These are phyloP conservation scores for Hanleya hanleyi DNA, from an alignment of 2,888 invertebrate genomes.

Conservation along the genomic window DNA sequence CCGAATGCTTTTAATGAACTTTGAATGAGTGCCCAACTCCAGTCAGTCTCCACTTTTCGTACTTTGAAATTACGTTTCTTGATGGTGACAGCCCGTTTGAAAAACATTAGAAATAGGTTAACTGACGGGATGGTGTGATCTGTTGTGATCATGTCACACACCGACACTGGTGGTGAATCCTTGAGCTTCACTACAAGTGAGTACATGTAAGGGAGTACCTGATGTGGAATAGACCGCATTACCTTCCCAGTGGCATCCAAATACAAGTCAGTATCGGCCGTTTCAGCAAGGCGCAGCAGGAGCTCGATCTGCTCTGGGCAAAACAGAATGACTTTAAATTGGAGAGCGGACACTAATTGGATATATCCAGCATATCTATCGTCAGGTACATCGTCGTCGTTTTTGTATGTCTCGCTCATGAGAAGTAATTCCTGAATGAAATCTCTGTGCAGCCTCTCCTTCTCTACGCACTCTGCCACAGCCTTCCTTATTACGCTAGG, in stretches of 20 bases:
- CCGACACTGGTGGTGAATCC: slow-evolving; percentile 15
- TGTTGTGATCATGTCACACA: slow-evolving; percentile 14
- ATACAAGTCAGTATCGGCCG: slow-evolving; percentile 10
- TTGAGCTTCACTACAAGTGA: slow-evolving; percentile 20
- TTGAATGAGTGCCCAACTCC: too few species aligned
- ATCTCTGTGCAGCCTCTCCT: neutral
- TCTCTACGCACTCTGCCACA: slow-evolving; percentile 3
- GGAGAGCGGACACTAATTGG: slow-evolving; percentile 2
- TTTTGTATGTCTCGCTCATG: neutral
- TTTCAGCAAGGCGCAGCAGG: neutral
- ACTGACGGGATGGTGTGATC: slow-evolving; percentile 11
- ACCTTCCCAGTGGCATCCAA: slow-evolving; percentile 26
- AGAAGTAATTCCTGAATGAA: neutral
- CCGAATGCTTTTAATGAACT: too few species aligned
- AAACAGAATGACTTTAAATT: neutral
- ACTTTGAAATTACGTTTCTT: too few species aligned
- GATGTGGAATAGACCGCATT: neutral
- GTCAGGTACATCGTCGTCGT: slow-evolving; percentile 8
- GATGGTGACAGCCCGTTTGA: too few species aligned
- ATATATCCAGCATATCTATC: slow-evolving; percentile 13
- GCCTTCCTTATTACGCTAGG: slow-evolving; percentile 11
- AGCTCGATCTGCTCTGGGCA: neutral
- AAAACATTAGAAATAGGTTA: neutral
- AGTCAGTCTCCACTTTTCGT: too few species aligned
- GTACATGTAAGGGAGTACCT: slow-evolving; percentile 20